Evolutionary conservation across 30 jellyfish, hydroid and myxozoan species (phyloP).

Genomic region (Nemopilema nomurai): DNA sequence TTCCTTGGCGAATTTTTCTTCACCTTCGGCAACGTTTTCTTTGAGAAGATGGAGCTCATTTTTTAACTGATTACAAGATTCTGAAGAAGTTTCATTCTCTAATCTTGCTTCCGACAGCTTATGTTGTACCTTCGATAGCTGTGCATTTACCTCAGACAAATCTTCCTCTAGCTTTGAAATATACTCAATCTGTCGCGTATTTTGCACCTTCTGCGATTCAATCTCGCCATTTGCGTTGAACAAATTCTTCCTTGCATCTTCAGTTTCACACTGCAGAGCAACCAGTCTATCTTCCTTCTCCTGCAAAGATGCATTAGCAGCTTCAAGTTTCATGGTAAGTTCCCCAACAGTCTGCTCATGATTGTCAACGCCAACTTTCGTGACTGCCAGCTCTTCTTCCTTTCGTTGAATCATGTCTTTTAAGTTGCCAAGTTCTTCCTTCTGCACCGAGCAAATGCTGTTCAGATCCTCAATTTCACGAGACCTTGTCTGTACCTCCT

Average conservation of each 20-base stretch:
- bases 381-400: constrained; percentile 21
- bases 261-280: not conserved
- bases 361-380: not conserved
- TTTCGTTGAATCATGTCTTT: constrained; percentile 21
- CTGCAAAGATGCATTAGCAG: not conserved
- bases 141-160: not conserved
- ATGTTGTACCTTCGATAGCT: not conserved
- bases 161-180: constrained; percentile 18
- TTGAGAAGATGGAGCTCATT: not conserved
- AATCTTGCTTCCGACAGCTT: not conserved
- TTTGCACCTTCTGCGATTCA: constrained; percentile 1
- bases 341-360: constrained; percentile 5
- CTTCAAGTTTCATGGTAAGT: not conserved
- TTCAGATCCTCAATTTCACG: constrained; percentile 21
- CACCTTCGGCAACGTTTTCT: not conserved
- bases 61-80: not conserved
- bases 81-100: not conserved
- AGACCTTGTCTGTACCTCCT: not conserved
- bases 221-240: not conserved
- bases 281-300: not conserved
- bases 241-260: not conserved
- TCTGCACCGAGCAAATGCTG: constrained; percentile 26
- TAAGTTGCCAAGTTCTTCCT: constrained; percentile 4
- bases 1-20: not conserved
- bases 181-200: constrained; percentile 7